Evolutionary conservation across 2,888 invertebrate species (phyloP).

Genomic region (Tetragonula carbonaria): DNA sequence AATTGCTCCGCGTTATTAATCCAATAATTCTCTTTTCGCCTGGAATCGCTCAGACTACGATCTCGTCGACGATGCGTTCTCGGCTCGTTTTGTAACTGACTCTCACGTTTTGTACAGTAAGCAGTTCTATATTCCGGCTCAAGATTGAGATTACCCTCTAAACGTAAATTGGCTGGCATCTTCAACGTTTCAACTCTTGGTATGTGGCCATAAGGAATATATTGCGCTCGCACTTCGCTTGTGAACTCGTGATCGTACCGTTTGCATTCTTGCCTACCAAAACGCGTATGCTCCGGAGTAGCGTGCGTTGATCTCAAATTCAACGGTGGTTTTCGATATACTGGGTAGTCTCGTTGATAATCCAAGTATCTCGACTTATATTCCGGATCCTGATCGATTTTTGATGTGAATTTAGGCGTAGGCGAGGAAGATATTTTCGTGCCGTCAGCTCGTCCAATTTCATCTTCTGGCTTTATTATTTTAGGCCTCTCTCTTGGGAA

Average conservation of each 20-base stretch:
- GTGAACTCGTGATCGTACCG: conserved; percentile 65
- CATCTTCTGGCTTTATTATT: conserved; percentile 81
- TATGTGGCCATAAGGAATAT: conserved; percentile 76
- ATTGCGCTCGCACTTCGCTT: conserved; percentile 77
- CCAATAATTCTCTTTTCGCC: conserved; percentile 77
- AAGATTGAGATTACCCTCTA: conserved; percentile 82
- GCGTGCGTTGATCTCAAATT: conserved; percentile 67
- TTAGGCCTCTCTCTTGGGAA: conserved; percentile 84
- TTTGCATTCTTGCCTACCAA: conserved; percentile 39
- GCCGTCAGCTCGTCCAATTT: conserved; percentile 81
- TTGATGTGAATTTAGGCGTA: conserved; percentile 73
- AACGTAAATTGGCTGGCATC: conserved; percentile 80
- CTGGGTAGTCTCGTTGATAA: conserved; percentile 71
- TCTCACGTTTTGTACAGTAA: conserved; percentile 72
- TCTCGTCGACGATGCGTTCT: conserved; percentile 72
- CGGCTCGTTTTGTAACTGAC: conserved; percentile 55
- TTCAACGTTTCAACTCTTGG: conserved; percentile 79
- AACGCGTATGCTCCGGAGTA: conserved; percentile 58
- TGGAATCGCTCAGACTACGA: conserved; percentile 76
- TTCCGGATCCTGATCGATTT: conserved; percentile 83
- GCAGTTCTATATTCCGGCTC: conserved; percentile 85
- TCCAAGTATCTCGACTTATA: conserved; percentile 82
- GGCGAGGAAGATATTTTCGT: conserved; percentile 75
- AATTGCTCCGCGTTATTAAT: conserved; percentile 76
- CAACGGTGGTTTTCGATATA: conserved; percentile 74